Base-by-base conservation (phyloP, 2,888 invertebrate genomes). In the Electrophaes corylata region DNA sequence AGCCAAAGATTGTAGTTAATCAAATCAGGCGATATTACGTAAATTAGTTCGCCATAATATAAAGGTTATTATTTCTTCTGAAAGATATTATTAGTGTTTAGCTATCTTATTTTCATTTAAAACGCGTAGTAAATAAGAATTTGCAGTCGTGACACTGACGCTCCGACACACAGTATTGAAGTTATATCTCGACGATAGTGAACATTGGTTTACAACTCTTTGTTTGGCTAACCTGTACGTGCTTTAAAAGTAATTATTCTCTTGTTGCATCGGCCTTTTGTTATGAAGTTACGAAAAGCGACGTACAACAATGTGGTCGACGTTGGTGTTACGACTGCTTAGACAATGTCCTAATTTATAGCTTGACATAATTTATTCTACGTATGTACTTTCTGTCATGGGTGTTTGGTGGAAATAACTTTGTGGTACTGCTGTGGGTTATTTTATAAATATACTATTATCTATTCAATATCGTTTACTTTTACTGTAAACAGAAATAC, bases 201-300 rank as follows among this genome's bases (percentile, higher is more conserved):
- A 6, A 23, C 4, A 23, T 23, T 5, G 6, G 6, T 23, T 23
- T 23, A 23, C 4, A 23, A 6, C 4, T 23, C 1, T 23, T 23
- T 23, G 23, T 23, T 2, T 23, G 4, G 23, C 6, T 23, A 2
- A 23, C 4, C 4, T 23, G 23, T 23, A 23, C 23, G 23, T 23
- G 1, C 23, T 23, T 23, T 23, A 23, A 1, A 6, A 23, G 23
- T 23, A n/a, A n/a, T 23, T 3, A 23, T 45, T 41, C 26, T 14
- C 41, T 45, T 51, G 57, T 57, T 57, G 50, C 50, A 41, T 20
- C 12, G 46, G 14, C 12, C 49, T 35, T 59, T 45, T 43, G 11
- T 44, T 23, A 48, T 14, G 19, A 19, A 10, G 29, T 33, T 55
- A 18, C 20, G 4, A 29, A 53, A 48, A 47, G 47, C 47, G 12